phyloP scores from a whole-genome alignment of 1,140 invertebrate genomes.

The Hyles euphorbiae region DNA sequence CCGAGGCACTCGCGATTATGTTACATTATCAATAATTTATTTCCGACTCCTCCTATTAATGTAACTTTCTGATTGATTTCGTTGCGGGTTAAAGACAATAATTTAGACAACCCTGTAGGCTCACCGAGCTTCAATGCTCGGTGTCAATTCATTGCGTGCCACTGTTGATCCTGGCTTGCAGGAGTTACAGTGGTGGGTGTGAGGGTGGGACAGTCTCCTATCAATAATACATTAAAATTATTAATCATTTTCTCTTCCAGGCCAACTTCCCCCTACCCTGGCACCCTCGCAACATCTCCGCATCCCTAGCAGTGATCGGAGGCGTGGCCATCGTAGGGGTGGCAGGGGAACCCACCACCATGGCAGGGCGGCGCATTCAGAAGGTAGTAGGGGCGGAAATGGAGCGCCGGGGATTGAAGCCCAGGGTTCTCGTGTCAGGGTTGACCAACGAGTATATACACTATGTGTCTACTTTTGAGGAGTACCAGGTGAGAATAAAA shows the following conservation, averaged over 20 bases:
- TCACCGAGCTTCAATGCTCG: no score
- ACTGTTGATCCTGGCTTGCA: no score
- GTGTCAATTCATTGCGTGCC: no score
- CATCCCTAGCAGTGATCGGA: conserved; percentile 87
- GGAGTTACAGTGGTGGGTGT: no score
- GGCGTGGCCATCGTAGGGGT: conserved; percentile 85
- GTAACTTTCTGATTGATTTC: no score
- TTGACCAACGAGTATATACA: conserved; percentile 93
- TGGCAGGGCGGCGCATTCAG: conserved; percentile 90
- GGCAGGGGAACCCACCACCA: conserved; percentile 96
- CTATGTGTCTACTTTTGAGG: conserved; percentile 93
- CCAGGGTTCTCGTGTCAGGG: conserved; percentile 86
- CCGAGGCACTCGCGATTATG: no score
- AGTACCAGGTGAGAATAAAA: conserved; percentile 86
- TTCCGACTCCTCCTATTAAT: no score
- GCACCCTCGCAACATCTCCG: conserved; percentile 90
- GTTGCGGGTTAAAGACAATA: no score
- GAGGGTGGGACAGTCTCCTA: no score
- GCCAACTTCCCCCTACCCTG: conserved; percentile 89
- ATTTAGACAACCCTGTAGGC: no score
- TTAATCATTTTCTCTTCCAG: conserved; percentile 62
- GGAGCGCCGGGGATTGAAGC: conserved; percentile 46
- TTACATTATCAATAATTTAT: no score
- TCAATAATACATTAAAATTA: no score
- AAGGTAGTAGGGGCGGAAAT: conserved; percentile 77